These are phyloP conservation scores for Carabus problematicus DNA, from an alignment of 2,888 invertebrate genomes.

Conservation along the genomic window DNA sequence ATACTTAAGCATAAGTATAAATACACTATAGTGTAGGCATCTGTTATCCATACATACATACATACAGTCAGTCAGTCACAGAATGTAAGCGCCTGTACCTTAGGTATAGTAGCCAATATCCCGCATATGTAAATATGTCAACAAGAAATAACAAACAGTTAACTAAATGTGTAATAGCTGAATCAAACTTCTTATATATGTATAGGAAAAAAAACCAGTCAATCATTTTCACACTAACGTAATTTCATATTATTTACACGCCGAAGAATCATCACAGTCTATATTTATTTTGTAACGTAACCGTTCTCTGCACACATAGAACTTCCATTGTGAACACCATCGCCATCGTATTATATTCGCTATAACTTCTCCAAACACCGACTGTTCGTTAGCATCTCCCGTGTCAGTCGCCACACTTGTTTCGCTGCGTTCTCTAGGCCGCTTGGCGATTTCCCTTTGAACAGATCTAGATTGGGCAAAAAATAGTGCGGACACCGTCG, in stretches of 20 bases:
- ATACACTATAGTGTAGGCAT: slow-evolving; percentile 15
- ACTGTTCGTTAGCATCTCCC: slow-evolving; percentile 91
- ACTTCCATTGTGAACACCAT: background rate
- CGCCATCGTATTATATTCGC: slow-evolving; percentile 47
- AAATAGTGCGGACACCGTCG: slow-evolving; percentile 95
- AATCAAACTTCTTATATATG: too few relatives aligned
- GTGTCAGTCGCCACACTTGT: slow-evolving; percentile 89
- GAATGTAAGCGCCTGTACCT: too few relatives aligned
- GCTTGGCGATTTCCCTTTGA: slow-evolving; percentile 89
- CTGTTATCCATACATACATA: slow-evolving; percentile 19
- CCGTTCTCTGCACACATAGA: background rate
- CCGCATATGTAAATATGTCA: too few relatives aligned
- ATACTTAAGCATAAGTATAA: too few relatives aligned
- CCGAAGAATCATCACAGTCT: too few relatives aligned
- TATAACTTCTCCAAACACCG: slow-evolving; percentile 90
- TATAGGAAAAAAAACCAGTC: too few relatives aligned
- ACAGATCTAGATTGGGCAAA: slow-evolving; percentile 89
- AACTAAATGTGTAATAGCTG: too few relatives aligned
- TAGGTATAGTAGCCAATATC: too few relatives aligned
- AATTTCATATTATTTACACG: too few relatives aligned
- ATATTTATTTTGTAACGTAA: too few relatives aligned
- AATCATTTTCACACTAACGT: too few relatives aligned
- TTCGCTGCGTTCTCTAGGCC: slow-evolving; percentile 92
- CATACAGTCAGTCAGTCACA: background rate
- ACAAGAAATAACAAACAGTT: too few relatives aligned